phyloP scores from a whole-genome alignment of 1,140 invertebrate species.

The Bombus ignitus region DNA sequence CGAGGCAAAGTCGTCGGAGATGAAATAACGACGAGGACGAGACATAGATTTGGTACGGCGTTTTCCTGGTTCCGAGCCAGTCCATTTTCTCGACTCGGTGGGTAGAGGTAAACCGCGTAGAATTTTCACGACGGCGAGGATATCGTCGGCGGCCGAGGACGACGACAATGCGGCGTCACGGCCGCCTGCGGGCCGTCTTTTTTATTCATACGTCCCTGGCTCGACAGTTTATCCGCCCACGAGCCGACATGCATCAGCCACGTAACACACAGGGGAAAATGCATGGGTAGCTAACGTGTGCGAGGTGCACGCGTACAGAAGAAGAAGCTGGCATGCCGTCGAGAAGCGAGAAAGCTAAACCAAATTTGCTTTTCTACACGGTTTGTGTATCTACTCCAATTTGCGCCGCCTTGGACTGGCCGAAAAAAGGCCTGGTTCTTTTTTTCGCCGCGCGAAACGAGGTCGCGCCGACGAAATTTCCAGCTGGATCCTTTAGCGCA shows the following conservation, averaged over 20 bases:
- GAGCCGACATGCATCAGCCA: not conserved
- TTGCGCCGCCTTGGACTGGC: conserved; percentile 63
- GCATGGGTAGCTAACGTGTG: too few relatives aligned
- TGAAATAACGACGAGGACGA: not conserved
- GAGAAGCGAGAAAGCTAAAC: conserved; percentile 61
- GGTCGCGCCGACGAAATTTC: conserved; percentile 44
- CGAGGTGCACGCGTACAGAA: too few relatives aligned
- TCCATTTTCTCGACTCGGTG: conserved; percentile 31
- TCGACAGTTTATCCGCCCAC: conserved; percentile 57
- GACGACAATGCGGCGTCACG: conserved; percentile 69
- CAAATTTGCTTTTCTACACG: conserved; percentile 67
- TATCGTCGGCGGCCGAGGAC: conserved; percentile 27
- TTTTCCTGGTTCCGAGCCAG: not conserved
- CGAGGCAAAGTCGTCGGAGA: not conserved
- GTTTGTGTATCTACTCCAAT: conserved; percentile 67
- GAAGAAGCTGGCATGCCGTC: not conserved
- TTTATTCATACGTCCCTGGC: conserved; percentile 76
- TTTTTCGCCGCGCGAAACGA: conserved; percentile 27
- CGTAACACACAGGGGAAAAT: too few relatives aligned
- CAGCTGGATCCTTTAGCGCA: conserved; percentile 42
- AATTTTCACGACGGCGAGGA: conserved; percentile 47
- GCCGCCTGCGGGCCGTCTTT: conserved; percentile 64
- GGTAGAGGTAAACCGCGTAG: conserved; percentile 10
- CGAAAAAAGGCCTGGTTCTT: conserved; percentile 48
- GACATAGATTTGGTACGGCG: too few relatives aligned